phyloP scores from a whole-genome alignment of 2,797 vertebrate genomes.

The Ceryle rudis region DNA sequence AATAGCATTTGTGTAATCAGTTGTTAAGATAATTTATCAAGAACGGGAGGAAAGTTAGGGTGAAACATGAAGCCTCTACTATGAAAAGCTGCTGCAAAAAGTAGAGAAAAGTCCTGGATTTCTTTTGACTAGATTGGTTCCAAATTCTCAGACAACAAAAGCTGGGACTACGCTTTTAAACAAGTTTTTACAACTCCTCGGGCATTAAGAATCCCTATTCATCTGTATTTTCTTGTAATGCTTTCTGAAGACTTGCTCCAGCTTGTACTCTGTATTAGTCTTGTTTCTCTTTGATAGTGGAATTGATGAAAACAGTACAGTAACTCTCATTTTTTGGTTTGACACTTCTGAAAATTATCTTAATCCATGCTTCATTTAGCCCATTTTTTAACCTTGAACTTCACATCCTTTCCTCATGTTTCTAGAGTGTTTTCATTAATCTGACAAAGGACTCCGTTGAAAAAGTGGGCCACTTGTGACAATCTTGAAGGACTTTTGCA shows the following conservation, averaged over 20 bases:
- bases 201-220: neutral
- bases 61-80: neutral
- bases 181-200: neutral
- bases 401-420: neutral
- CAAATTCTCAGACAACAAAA: neutral
- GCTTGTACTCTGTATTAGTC: neutral
- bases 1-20: neutral
- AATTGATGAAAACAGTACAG: neutral
- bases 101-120: neutral
- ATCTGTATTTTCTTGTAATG: neutral
- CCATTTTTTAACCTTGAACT: neutral
- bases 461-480: neutral
- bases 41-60: neutral
- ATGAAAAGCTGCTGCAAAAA: neutral
- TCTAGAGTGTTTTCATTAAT: slow-evolving; percentile 15
- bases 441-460: neutral
- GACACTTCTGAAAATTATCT: neutral
- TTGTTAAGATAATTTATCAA: neutral
- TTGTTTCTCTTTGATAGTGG: neutral
- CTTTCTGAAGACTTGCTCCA: neutral
- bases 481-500: slow-evolving; percentile 36
- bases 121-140: neutral
- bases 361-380: neutral
- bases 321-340: neutral
- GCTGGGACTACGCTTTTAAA: neutral